phyloP scores from a whole-genome alignment of 2,113 vertebrate genomes.

The Cathartes aura region DNA sequence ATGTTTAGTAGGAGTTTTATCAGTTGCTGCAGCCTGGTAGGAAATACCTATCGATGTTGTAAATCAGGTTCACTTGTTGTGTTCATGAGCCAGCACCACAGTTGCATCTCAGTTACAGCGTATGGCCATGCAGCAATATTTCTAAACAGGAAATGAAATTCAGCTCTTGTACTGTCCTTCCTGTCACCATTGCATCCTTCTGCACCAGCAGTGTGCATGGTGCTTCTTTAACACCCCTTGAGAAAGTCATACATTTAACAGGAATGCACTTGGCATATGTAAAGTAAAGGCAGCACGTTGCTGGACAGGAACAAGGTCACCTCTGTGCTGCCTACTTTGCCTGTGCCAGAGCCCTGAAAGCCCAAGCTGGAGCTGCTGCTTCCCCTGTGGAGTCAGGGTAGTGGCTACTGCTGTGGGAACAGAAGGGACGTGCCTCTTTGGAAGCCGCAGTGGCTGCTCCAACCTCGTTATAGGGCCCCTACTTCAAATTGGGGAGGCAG shows the following conservation, averaged over 20 bases:
- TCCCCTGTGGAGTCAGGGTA: neutral
- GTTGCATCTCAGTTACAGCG: neutral
- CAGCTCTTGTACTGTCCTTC: neutral
- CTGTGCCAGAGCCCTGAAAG: constrained; percentile 6
- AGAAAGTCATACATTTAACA: neutral
- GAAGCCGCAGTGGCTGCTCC: neutral
- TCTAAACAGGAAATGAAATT: constrained; percentile 18
- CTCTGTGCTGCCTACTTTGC: neutral
- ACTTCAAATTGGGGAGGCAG: neutral
- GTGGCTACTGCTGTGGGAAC: neutral
- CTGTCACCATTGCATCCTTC: neutral
- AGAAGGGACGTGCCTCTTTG: neutral
- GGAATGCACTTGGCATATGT: neutral
- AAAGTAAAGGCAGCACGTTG: neutral
- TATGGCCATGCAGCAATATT: neutral
- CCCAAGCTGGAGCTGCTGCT: neutral
- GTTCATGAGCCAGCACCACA: neutral
- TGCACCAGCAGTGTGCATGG: neutral
- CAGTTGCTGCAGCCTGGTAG: neutral
- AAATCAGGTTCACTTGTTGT: neutral
- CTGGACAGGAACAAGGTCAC: neutral
- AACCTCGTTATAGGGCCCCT: neutral
- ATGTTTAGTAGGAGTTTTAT: neutral
- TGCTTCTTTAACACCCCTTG: neutral
- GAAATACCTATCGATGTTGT: neutral